Evolutionary conservation across 2,888 invertebrate species (phyloP).

Genomic region (Noctua janthe): DNA sequence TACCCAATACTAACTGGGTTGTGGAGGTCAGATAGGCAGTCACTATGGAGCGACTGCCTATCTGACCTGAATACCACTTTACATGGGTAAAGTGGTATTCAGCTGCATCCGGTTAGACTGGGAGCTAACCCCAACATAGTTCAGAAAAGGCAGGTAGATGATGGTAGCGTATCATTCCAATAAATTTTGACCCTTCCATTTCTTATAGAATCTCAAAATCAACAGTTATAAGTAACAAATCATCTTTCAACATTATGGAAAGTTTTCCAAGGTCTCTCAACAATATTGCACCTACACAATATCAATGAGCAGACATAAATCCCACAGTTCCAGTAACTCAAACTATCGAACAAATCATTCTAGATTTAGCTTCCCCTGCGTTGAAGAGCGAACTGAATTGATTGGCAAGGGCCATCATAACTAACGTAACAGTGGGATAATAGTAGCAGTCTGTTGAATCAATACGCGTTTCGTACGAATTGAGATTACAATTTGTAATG

Average conservation of each 20-base stretch:
- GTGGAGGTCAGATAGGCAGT: neutral
- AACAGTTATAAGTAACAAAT: neutral
- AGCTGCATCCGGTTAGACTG: neutral
- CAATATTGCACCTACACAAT: neutral
- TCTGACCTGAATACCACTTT: too few relatives aligned
- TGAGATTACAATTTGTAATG: conserved; percentile 38
- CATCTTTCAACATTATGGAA: conserved; percentile 1
- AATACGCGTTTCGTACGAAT: conserved; percentile 37
- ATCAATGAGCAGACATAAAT: conserved; percentile 38
- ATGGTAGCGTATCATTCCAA: neutral
- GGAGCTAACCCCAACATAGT: neutral
- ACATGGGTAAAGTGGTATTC: neutral
- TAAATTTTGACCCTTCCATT: neutral
- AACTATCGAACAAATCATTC: conserved; percentile 44
- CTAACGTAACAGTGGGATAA: conserved; percentile 33
- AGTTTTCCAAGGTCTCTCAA: neutral
- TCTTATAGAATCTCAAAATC: neutral
- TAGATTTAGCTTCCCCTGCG: conserved; percentile 32
- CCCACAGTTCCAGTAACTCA: conserved; percentile 39
- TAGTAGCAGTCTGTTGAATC: conserved; percentile 38
- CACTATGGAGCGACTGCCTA: neutral
- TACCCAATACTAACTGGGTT: neutral
- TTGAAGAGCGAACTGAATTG: conserved; percentile 47
- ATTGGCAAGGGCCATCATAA: conserved; percentile 58
- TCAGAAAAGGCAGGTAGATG: neutral